Conservation (phyloP, 2,888 invertebrate genomes). For the Limnephilus marmoratus region DNA sequence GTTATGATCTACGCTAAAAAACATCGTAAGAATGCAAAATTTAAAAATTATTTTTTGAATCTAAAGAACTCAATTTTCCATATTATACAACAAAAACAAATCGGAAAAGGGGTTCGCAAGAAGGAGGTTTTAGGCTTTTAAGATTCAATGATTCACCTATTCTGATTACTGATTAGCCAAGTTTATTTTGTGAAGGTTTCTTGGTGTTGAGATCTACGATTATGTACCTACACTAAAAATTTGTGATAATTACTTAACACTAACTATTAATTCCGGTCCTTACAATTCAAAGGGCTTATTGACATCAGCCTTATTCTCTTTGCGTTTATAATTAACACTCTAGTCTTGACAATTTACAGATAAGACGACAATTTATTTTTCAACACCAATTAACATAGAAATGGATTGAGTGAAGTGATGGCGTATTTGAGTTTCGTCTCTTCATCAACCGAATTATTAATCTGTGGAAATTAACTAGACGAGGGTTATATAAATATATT, state of each 20-base stretch:
- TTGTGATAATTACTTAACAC: neutral
- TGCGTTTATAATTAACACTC: neutral
- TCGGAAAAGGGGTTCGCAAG: no score
- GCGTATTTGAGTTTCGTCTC: neutral
- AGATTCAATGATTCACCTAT: neutral
- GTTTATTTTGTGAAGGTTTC: neutral
- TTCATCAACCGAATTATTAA: slow-evolving; percentile 48
- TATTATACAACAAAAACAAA: no score
- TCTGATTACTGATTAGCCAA: neutral
- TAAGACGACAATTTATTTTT: neutral
- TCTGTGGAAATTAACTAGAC: slow-evolving; percentile 53
- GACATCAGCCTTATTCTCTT: neutral
- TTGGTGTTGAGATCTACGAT: neutral
- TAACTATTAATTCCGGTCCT: neutral
- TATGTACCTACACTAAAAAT: neutral
- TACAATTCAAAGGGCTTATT: neutral
- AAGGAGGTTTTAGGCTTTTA: no score
- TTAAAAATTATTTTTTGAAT: no score
- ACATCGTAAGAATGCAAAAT: no score
- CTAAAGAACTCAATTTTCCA: no score
- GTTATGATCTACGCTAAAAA: no score
- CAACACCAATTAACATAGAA: slow-evolving; percentile 3
- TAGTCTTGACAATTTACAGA: neutral
- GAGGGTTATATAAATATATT: slow-evolving; percentile 45
- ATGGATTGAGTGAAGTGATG: neutral